Evolutionary conservation across 2,797 vertebrate genomes (phyloP).

Genomic region (Microctenopoma lineatum): DNA sequence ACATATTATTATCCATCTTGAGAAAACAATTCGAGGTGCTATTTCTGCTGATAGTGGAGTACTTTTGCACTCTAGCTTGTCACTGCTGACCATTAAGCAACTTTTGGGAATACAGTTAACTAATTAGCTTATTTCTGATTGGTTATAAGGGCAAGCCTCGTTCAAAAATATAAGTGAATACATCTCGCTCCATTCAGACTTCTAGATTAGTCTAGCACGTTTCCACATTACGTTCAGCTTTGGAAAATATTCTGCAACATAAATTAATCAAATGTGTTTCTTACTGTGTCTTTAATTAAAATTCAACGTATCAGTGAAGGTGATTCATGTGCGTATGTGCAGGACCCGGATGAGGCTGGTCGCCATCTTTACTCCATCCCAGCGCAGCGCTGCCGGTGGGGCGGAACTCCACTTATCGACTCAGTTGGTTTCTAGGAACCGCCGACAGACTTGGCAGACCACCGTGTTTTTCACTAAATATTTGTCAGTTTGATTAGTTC

Average conservation of each 20-base stretch:
- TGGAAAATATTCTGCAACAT: neutral
- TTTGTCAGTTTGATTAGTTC: conserved; percentile 50
- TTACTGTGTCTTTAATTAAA: neutral
- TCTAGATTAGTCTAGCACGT: no score
- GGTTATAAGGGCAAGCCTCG: neutral
- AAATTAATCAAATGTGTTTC: no score
- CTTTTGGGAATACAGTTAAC: no score
- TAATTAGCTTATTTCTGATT: neutral
- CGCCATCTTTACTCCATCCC: conserved; percentile 84
- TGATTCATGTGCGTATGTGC: conserved; percentile 50
- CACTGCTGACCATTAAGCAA: no score
- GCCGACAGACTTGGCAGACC: conserved; percentile 67
- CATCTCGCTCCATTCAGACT: no score
- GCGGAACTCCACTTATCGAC: conserved; percentile 81
- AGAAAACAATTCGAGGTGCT: no score
- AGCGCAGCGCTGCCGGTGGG: conserved; percentile 78
- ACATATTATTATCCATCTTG: no score
- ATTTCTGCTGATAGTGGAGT: no score
- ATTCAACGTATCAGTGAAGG: conserved; percentile 1
- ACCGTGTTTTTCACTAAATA: conserved; percentile 74
- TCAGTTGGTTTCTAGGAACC: conserved; percentile 77
- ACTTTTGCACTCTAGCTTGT: no score
- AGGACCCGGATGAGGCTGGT: conserved; percentile 78
- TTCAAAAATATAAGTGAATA: neutral
- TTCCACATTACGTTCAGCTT: no score